phyloP scores from a whole-genome alignment of 2,113 vertebrate genomes.

The Lophura nycthemera region DNA sequence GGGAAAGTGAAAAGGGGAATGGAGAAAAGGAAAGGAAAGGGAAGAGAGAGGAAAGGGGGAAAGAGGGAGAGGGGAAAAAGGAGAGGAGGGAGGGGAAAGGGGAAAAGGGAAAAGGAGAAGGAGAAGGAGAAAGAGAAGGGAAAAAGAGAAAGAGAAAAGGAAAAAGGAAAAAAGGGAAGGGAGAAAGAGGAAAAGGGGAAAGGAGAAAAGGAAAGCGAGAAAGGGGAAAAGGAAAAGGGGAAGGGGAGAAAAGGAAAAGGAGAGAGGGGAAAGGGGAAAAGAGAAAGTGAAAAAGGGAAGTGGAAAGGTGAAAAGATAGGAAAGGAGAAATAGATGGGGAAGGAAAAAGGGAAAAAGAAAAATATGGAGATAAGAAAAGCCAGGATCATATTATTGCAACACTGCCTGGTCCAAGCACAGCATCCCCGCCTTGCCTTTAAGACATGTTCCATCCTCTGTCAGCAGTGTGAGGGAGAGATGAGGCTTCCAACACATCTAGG shows the following conservation, averaged over 20 bases:
- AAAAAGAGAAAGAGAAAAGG: too few species aligned
- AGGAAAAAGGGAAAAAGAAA: background rate
- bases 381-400: background rate
- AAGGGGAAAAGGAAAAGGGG: too few species aligned
- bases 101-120: too few species aligned
- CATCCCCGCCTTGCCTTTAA: background rate
- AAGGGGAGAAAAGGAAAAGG: too few species aligned
- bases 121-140: too few species aligned
- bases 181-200: background rate
- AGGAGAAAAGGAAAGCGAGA: background rate
- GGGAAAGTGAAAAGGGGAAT: too few species aligned
- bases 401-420: background rate
- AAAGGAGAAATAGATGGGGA: background rate
- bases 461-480: rapidly evolving
- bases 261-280: background rate
- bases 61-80: background rate
- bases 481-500: background rate
- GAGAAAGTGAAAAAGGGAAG: too few species aligned
- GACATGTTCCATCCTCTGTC: background rate
- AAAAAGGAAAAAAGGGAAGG: too few species aligned
- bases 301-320: background rate
- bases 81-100: too few species aligned
- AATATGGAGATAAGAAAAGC: too few species aligned
- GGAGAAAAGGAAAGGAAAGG: too few species aligned
- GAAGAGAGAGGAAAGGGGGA: background rate